Conservation (phyloP, 1,140 invertebrate species). For the Achatina immaculata region DNA sequence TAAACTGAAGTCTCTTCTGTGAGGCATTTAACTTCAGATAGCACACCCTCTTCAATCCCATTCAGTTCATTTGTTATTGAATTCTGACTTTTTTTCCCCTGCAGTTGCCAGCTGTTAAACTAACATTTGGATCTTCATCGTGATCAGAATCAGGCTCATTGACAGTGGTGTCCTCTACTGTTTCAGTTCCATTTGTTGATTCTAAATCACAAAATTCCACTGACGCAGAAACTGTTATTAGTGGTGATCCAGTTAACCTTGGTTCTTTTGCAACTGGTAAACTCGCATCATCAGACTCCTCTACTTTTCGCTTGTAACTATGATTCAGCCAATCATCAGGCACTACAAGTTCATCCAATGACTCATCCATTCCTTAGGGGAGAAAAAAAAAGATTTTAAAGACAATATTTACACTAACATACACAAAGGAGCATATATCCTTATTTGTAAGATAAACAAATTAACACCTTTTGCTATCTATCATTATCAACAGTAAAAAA, state of each 20-base stretch:
- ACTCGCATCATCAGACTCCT: background rate
- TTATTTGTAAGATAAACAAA: too few relatives aligned
- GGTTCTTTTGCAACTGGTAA: background rate
- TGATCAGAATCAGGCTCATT: conserved; percentile 10
- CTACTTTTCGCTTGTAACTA: background rate
- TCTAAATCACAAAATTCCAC: background rate
- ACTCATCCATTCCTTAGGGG: conserved; percentile 11
- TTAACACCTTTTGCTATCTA: too few relatives aligned
- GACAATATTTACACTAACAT: too few relatives aligned
- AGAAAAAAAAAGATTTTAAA: background rate
- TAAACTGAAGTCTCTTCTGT: too few relatives aligned
- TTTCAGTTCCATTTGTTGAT: conserved; percentile 5
- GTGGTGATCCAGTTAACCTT: background rate
- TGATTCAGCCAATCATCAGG: conserved; percentile 16
- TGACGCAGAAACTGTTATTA: background rate
- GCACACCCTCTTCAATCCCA: too few relatives aligned
- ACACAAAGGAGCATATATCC: too few relatives aligned
- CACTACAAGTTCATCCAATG: conserved; percentile 23
- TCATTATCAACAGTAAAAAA: too few relatives aligned
- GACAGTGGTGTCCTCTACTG: conserved; percentile 8
- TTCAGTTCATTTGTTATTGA: background rate
- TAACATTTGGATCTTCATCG: background rate
- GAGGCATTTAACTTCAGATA: too few relatives aligned
- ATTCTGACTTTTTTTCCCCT: background rate
- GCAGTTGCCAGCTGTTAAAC: background rate